phyloP scores from a whole-genome alignment of 1,140 invertebrate genomes.

The Carposina sasakii region DNA sequence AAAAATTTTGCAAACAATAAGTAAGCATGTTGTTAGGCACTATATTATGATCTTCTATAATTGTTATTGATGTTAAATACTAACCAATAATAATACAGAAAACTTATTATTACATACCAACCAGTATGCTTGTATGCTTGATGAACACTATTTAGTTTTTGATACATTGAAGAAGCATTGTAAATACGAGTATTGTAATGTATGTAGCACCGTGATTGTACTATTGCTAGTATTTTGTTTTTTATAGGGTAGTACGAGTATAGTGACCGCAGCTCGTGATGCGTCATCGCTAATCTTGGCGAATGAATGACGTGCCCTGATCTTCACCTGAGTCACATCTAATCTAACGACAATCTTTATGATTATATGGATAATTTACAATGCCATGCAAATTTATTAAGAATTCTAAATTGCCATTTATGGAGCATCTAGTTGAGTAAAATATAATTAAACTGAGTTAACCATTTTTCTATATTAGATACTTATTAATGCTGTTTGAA shows the following conservation, averaged over 20 bases:
- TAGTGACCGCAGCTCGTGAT: not conserved
- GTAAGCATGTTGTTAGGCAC: no score
- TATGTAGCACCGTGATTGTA: not conserved
- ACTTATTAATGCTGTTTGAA: no score
- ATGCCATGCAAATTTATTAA: not conserved
- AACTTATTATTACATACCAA: no score
- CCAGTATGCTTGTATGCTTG: no score
- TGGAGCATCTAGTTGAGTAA: not conserved
- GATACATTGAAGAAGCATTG: no score
- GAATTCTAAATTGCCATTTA: not conserved
- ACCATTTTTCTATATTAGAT: no score
- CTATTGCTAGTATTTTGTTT: not conserved
- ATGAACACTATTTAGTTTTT: no score
- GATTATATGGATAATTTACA: not conserved
- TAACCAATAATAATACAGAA: no score
- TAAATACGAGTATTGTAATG: no score
- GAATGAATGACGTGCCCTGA: constrained; percentile 24
- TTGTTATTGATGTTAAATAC: no score
- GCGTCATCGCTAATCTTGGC: constrained; percentile 53
- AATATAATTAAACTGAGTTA: not conserved
- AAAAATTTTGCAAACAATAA: no score
- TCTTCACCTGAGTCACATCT: constrained; percentile 35
- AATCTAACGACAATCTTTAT: constrained; percentile 20
- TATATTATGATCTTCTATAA: no score
- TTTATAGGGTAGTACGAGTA: not conserved